phyloP scores from a whole-genome alignment of 2,797 vertebrate genomes.

The Anableps anableps region DNA sequence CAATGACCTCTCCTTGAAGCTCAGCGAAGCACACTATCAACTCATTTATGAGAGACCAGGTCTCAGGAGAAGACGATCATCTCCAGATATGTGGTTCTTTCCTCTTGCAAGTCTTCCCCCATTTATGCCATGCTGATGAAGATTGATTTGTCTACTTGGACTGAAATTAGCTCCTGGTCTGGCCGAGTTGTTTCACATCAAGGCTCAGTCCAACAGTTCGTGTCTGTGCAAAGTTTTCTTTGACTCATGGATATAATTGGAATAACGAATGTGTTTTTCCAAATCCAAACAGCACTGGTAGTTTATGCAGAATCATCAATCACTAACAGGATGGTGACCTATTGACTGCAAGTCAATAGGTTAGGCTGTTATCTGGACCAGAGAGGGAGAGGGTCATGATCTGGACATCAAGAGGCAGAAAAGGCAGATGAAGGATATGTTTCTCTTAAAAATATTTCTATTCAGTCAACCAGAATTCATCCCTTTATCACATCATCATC shows the following conservation, averaged over 20 bases:
- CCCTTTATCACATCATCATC: slow-evolving; percentile 27
- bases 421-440: slow-evolving; percentile 25
- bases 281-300: slow-evolving; percentile 28
- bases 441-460: slow-evolving; percentile 10
- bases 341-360: slow-evolving; percentile 23
- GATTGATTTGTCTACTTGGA: slow-evolving; percentile 59
- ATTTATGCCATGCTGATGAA: slow-evolving; percentile 46
- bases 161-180: slow-evolving; percentile 43
- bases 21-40: slow-evolving; percentile 58
- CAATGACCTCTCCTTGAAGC: slow-evolving; percentile 52
- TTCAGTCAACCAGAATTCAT: slow-evolving; percentile 15
- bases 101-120: slow-evolving; percentile 12
- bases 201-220: slow-evolving; percentile 24
- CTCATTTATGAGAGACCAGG: slow-evolving; percentile 57
- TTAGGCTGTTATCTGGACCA: slow-evolving; percentile 23
- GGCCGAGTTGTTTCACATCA: slow-evolving; percentile 35
- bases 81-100: slow-evolving; percentile 39
- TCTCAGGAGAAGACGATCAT: slow-evolving; percentile 23
- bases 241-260: slow-evolving; percentile 31
- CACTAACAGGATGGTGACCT: slow-evolving; percentile 42
- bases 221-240: slow-evolving; percentile 32
- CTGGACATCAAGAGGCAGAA: slow-evolving; percentile 34
- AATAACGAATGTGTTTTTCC: slow-evolving; percentile 13
- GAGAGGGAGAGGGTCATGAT: slow-evolving; percentile 48
- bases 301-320: slow-evolving; percentile 32